Evolutionary conservation across 2,113 vertebrate genomes (phyloP).

Genomic region (Hyperoodon ampullatus): DNA sequence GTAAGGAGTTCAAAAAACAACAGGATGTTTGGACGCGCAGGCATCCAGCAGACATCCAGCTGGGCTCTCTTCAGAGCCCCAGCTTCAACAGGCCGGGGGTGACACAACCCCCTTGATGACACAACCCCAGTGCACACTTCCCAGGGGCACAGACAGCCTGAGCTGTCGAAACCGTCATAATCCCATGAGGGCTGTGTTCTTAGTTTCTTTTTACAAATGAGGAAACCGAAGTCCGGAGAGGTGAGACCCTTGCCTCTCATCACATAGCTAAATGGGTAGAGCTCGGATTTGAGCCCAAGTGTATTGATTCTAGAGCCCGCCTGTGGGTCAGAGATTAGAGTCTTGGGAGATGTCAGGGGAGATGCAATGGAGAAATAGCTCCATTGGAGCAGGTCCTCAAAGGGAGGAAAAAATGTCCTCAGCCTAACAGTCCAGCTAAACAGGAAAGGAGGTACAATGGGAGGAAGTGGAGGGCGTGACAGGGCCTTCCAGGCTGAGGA

Average conservation of each 20-base stretch:
- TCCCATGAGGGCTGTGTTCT: not conserved
- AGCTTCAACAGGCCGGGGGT: not conserved
- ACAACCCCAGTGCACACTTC: not conserved
- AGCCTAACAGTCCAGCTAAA: constrained; percentile 56
- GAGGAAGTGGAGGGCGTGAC: constrained; percentile 79
- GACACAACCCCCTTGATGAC: not conserved
- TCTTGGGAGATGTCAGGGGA: not conserved
- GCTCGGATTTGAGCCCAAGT: not conserved
- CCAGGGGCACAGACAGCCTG: not conserved
- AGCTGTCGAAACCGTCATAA: not conserved
- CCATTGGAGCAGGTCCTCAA: constrained; percentile 33
- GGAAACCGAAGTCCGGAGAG: not conserved
- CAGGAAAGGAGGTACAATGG: constrained; percentile 85
- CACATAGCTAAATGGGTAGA: not conserved
- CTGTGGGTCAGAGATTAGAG: not conserved
- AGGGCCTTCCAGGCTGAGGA: not conserved
- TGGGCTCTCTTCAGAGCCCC: not conserved
- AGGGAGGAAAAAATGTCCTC: constrained; percentile 11
- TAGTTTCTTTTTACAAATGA: not conserved
- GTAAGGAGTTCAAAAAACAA: constrained; percentile 59
- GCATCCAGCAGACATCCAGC: constrained; percentile 37
- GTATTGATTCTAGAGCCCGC: not conserved
- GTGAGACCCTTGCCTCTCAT: not conserved
- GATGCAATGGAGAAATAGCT: not conserved
- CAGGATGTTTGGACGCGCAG: constrained; percentile 75